Conservation (phyloP, 2,797 vertebrate genomes). For the Acrocephalus scirpaceus region DNA sequence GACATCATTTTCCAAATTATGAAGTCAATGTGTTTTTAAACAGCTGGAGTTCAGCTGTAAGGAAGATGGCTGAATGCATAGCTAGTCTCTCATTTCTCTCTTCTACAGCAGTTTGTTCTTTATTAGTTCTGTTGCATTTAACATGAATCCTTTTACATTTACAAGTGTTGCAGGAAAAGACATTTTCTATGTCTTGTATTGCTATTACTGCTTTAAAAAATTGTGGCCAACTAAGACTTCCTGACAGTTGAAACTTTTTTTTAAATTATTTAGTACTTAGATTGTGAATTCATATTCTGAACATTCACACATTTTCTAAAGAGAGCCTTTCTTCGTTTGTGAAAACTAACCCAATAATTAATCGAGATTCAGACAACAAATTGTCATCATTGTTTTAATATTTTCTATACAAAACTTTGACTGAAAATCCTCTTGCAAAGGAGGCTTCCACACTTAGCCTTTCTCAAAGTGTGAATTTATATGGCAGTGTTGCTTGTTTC, state of each 20-base stretch:
- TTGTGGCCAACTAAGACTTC: conserved; percentile 5
- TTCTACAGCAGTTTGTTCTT: conserved; percentile 6
- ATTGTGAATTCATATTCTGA: conserved; percentile 21
- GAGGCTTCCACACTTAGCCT: conserved; percentile 30
- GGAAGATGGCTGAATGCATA: neutral
- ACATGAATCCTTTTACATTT: neutral
- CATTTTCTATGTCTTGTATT: conserved; percentile 30
- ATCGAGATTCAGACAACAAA: conserved; percentile 38
- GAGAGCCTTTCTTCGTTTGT: neutral
- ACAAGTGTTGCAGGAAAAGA: conserved; percentile 10
- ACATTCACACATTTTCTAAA: conserved; percentile 41
- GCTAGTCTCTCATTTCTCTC: neutral
- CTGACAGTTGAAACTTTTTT: conserved; percentile 5
- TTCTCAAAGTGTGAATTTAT: conserved; percentile 46
- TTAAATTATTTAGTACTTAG: conserved; percentile 33
- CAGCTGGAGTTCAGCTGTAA: conserved; percentile 40
- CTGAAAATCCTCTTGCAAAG: conserved; percentile 47
- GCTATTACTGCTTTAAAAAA: conserved; percentile 20
- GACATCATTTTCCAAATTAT: conserved; percentile 7
- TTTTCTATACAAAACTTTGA: conserved; percentile 33
- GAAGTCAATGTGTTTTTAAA: neutral
- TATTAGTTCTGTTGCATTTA: conserved; percentile 44
- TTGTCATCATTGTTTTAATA: neutral
- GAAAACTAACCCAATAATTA: conserved; percentile 35
- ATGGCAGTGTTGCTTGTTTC: conserved; percentile 48